Base-by-base conservation (phyloP, 1,140 invertebrate genomes). In the Melanaphis sacchari region DNA sequence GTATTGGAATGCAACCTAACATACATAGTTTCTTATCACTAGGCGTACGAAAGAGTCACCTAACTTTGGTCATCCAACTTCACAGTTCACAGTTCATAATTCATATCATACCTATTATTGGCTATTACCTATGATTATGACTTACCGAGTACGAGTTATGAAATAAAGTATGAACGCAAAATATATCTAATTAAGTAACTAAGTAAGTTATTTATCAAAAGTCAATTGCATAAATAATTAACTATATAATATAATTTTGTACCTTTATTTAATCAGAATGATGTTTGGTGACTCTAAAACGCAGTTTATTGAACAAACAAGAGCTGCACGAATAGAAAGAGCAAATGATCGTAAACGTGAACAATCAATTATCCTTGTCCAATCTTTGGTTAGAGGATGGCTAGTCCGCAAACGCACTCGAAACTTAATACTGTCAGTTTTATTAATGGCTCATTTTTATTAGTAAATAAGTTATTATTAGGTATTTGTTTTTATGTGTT, bases 251-350 rank as follows among this genome's bases (percentile, higher is more conserved):
- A 2, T 89, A 31, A 24, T 36, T n/a, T 52, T 52, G n/a, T 52
- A 22, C 36, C n/a, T 38, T 15, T 89, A 26, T 89, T 89, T 54
- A 36, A 40, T 40, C 24, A 89, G 46, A 89, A 88, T 89, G 87
- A 94, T 94, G 94, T 94, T 93, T 87, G 89, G 89, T 82, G 93
- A 84, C 49, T 94, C 94, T 59, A 97, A 97, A 94, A 96, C 95
- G 93, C 96, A 95, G 94, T 98, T 98, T 94, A 95, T 98, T 94
- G 97, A 98, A 94, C 97, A 98, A 94, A 98, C 97, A 6, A 98
- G 98, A 95, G 97, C 97, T 43, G 98, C 98, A 18, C 96, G 98
- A 94, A 97, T 96, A 94, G 98, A 99, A 95, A 96, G 98, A 94
- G 98, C 97, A 6, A 95, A 97, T 89, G 98, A 98, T 94, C 97